Evolutionary conservation across 2,888 invertebrate species (phyloP), one percentile per base, ranked within the genome.

Genomic region (Cancer borealis): DNA sequence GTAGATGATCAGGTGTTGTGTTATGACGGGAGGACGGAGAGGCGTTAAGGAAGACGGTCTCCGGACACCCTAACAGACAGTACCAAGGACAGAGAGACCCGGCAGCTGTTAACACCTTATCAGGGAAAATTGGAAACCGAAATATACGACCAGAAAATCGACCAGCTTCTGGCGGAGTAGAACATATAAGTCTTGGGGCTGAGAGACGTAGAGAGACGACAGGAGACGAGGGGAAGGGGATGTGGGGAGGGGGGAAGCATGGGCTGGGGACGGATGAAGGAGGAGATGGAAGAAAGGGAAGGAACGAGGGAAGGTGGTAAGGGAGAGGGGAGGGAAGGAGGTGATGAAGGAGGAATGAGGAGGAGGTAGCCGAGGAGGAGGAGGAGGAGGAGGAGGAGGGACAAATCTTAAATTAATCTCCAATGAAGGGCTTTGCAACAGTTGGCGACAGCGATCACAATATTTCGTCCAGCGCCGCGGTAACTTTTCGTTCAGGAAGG

Each of bases 391-490:
- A 79, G 94, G 92, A 90, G 94, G 91, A 90, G 92, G 94, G 92
- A 91, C 94, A 94, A 94, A 94, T 94, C 94, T 94, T 92, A 94
- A 94, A 94, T 94, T 94, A 94, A 94, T 94, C 94, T 94, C 94
- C 92, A 92, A 91, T 92, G 94, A 92, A 94, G 92, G 94, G 94
- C 94, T 94, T 94, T 94, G 92, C 94, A 94, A 94, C 92, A 94
- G 94, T 92, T 92, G 92, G 91, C 47, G 91, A 91, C 54, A 66
- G 79, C 39, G 46, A 84, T 90, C 87, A 30, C 47, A 46, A 30
- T 26, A 39, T 39, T 91, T 92, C 92, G 87, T 89, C 49, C 73
- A 30, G n/a, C 66, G n/a, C n/a, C n/a, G 66, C n/a, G n/a, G 66
- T 66, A 17, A 66, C n/a, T 66, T 66, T 66, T 66, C n/a, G n/a